Percentiles rank a stretch among this genome's conserved stretches.
phyloP scores from a whole-genome alignment of 2,888 invertebrate species.

The Leptinotarsa tumamoca region DNA sequence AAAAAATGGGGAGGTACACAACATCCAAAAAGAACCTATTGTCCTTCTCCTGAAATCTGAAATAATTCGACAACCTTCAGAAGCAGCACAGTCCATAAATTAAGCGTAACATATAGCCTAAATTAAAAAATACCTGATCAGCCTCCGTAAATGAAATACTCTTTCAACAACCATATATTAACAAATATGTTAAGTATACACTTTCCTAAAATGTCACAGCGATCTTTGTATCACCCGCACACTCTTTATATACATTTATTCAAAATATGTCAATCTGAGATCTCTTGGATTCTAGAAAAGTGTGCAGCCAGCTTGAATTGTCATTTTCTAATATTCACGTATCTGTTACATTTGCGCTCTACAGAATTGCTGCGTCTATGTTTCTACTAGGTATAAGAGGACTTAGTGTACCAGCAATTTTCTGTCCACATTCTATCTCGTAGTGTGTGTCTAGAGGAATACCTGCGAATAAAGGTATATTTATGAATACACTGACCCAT shows the following conservation, averaged over 20 bases:
- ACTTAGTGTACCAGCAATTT: slow-evolving; percentile 81
- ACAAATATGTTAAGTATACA: slow-evolving; percentile 35
- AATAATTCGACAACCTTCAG: slow-evolving; percentile 29
- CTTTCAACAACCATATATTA: slow-evolving; percentile 42
- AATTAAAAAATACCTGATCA: slow-evolving; percentile 34
- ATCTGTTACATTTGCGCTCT: slow-evolving; percentile 45
- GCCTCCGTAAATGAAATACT: slow-evolving; percentile 37
- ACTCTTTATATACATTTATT: slow-evolving; percentile 47
- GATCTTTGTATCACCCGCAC: slow-evolving; percentile 43
- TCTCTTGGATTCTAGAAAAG: slow-evolving; percentile 40
- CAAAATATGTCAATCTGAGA: slow-evolving; percentile 47
- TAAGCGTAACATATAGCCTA: slow-evolving; percentile 34
- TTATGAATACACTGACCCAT: not conserved
- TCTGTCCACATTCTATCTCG: slow-evolving; percentile 83
- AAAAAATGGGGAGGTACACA: not conserved
- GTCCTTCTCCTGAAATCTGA: not conserved
- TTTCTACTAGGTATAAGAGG: slow-evolving; percentile 75
- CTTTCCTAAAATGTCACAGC: slow-evolving; percentile 41
- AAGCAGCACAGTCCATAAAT: slow-evolving; percentile 29
- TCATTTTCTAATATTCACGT: slow-evolving; percentile 31
- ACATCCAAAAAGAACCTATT: not conserved
- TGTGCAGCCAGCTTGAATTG: slow-evolving; percentile 36
- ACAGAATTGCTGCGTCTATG: slow-evolving; percentile 63
- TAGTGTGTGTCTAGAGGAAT: slow-evolving; percentile 83
- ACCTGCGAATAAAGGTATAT: slow-evolving; percentile 65